A percentile compares a stretch with the other conserved stretches of the same genome.
Conservation (phyloP, 2,113 vertebrate genomes). For the Percopsis transmontana region DNA sequence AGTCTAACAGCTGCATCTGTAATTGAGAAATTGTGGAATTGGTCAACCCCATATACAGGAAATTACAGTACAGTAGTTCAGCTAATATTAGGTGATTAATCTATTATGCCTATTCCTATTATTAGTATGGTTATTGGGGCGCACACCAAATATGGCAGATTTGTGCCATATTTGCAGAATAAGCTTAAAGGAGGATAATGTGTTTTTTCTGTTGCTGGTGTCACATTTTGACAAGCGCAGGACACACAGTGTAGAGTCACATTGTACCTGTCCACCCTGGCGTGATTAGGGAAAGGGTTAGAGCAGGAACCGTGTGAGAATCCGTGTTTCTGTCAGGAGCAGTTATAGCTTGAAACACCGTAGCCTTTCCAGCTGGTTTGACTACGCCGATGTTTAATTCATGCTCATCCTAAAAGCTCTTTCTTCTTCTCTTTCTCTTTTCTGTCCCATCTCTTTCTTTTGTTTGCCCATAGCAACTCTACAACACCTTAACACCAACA, state of each 20-base stretch:
- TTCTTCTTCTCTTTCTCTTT: neutral
- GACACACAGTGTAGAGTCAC: constrained; percentile 39
- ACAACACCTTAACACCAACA: neutral
- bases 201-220: constrained; percentile 59
- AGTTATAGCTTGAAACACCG: constrained; percentile 60
- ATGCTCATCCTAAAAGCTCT: constrained; percentile 55
- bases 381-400: constrained; percentile 63
- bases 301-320: constrained; percentile 57
- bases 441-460: neutral
- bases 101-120: no score
- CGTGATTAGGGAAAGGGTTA: constrained; percentile 45
- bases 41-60: no score
- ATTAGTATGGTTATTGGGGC: neutral
- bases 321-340: constrained; percentile 70
- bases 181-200: constrained; percentile 48
- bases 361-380: constrained; percentile 34
- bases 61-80: no score
- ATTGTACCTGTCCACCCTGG: constrained; percentile 38
- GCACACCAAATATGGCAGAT: neutral
- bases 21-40: no score
- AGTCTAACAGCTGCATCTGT: no score
- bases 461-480: neutral
- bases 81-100: no score
- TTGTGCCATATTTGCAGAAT: constrained; percentile 1
- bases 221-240: constrained; percentile 41